phyloP scores from a whole-genome alignment of 2,113 vertebrate genomes.

The Entosphenus tridentatus region DNA sequence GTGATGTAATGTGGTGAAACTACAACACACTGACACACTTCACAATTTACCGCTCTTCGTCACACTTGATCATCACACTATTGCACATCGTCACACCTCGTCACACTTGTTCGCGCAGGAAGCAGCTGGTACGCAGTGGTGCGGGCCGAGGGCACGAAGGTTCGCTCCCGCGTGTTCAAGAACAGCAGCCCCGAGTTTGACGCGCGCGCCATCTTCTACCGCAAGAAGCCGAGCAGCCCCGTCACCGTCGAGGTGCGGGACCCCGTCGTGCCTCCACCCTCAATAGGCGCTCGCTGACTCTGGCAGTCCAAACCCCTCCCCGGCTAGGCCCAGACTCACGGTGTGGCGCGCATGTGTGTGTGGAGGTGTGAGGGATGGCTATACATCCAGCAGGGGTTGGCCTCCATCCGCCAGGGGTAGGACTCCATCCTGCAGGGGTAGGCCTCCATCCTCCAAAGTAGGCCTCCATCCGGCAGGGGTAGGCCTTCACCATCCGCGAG shows the following conservation, averaged over 20 bases:
- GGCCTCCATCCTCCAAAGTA: too few species aligned
- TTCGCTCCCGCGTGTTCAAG: constrained; percentile 25
- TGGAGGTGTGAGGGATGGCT: too few species aligned
- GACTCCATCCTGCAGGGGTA: too few species aligned
- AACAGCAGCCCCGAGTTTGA: constrained; percentile 32
- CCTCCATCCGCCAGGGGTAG: too few species aligned
- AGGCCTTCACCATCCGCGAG: too few species aligned
- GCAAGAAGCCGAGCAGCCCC: constrained; percentile 20
- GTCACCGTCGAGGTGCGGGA: constrained; percentile 22
- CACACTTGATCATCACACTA: too few species aligned
- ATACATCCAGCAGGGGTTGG: too few species aligned
- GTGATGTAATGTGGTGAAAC: too few species aligned
- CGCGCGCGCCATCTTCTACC: constrained; percentile 34
- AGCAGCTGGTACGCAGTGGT: constrained; percentile 29
- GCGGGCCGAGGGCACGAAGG: constrained; percentile 22
- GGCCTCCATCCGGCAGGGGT: too few species aligned
- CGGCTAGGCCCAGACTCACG: constrained; percentile 14
- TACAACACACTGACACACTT: too few species aligned
- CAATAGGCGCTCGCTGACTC: neutral
- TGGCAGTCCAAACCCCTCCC: neutral
- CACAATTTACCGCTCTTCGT: too few species aligned
- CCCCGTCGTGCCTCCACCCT: neutral
- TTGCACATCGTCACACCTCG: neutral
- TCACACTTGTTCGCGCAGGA: constrained; percentile 14
- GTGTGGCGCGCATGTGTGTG: neutral